phyloP scores from a whole-genome alignment of 1,140 invertebrate species.

The Whitmania pigra region DNA sequence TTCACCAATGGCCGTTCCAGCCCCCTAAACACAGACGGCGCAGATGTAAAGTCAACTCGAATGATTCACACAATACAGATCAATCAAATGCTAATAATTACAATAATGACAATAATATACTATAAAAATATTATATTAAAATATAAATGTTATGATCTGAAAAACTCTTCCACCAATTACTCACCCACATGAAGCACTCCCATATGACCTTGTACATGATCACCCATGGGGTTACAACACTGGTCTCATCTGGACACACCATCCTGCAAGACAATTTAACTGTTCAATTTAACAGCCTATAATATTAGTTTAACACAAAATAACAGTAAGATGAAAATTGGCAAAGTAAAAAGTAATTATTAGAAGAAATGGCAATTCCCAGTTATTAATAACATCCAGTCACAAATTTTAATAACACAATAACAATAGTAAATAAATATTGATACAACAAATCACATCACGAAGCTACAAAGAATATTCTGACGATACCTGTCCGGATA shows the following conservation, averaged over 20 bases:
- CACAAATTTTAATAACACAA: no score
- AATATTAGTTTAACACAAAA: neutral
- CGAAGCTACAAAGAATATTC: neutral
- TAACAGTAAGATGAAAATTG: no score
- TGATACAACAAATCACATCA: no score
- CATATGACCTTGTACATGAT: constrained; percentile 93
- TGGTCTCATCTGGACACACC: constrained; percentile 39
- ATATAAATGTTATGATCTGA: neutral
- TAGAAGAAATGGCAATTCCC: no score
- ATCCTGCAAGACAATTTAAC: constrained; percentile 36
- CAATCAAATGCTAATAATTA: neutral
- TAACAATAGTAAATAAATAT: neutral
- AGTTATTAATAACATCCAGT: no score
- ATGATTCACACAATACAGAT: neutral
- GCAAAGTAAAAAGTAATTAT: no score
- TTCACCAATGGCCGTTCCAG: constrained; percentile 91
- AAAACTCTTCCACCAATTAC: constrained; percentile 23
- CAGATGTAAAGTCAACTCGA: neutral
- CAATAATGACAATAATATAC: neutral
- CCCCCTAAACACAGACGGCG: constrained; percentile 48
- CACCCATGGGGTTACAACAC: constrained; percentile 52
- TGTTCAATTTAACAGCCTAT: neutral
- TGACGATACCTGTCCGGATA: constrained; percentile 47
- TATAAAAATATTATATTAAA: neutral
- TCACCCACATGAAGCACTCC: constrained; percentile 89